These are phyloP conservation scores for Macrotis lagotis DNA, from an alignment of 2,113 vertebrate species.

Conservation along the genomic window DNA sequence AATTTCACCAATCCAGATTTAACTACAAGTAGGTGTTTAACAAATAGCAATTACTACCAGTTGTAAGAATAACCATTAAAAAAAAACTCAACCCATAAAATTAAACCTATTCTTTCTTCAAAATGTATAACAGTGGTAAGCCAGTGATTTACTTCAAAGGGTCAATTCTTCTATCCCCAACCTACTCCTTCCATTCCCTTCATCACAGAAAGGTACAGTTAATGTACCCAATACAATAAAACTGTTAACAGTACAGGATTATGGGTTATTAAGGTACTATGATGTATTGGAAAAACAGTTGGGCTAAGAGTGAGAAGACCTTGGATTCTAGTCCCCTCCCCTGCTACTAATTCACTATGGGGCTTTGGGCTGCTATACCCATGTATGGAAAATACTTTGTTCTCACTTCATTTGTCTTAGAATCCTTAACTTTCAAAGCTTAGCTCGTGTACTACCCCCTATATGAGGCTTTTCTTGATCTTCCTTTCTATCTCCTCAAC, in stretches of 20 bases:
- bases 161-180: neutral
- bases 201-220: neutral
- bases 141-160: neutral
- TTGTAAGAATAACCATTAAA: neutral
- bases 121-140: neutral
- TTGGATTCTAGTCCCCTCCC: neutral
- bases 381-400: neutral
- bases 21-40: neutral
- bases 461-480: too few relatives aligned
- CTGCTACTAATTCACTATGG: neutral
- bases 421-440: neutral
- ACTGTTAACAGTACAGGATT: neutral
- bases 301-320: neutral
- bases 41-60: constrained; percentile 3
- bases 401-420: neutral
- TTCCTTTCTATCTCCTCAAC: neutral
- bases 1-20: constrained; percentile 10
- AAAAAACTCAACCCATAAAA: neutral
- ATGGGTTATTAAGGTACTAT: neutral
- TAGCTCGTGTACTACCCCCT: neutral
- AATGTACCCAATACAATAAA: neutral
- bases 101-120: neutral
- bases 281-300: neutral
- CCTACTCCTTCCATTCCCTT: neutral
- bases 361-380: neutral